phyloP scores from a whole-genome alignment of 2,113 vertebrate species.

The Ictalurus furcatus region DNA sequence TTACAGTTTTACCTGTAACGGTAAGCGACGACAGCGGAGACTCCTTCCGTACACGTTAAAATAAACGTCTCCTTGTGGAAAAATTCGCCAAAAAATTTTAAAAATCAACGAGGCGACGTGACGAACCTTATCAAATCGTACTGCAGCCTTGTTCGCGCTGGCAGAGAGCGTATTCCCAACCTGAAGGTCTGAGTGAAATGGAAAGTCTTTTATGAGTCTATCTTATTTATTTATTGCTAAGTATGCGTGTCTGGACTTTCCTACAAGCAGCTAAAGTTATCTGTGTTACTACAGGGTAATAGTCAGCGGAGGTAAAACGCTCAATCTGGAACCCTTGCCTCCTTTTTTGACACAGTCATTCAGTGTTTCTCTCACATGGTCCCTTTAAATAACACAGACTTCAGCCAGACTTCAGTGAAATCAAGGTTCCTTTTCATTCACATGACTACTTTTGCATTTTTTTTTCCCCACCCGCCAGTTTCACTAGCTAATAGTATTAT shows the following conservation, averaged over 20 bases:
- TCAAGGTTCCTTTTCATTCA: constrained; percentile 58
- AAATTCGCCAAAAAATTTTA: no score
- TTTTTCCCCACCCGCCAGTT: background rate
- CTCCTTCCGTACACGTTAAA: background rate
- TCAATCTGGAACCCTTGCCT: constrained; percentile 3
- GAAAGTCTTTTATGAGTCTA: background rate
- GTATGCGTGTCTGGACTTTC: background rate
- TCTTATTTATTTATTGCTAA: background rate
- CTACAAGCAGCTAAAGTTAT: background rate
- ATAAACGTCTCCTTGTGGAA: background rate
- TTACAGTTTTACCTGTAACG: background rate
- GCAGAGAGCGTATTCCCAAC: background rate
- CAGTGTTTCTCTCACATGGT: constrained; percentile 56
- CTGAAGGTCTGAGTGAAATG: background rate
- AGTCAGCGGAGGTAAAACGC: background rate
- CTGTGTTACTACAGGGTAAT: background rate
- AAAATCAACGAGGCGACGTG: background rate
- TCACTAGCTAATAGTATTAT: no score
- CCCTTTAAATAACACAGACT: constrained; percentile 24
- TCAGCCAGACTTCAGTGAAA: constrained; percentile 12
- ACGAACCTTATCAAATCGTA: background rate
- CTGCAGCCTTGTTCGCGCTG: background rate
- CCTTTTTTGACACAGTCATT: constrained; percentile 7
- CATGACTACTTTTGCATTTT: background rate
- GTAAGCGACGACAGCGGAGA: background rate